Base-by-base conservation (phyloP, 2,888 invertebrate species). In the Cephus runcator region DNA sequence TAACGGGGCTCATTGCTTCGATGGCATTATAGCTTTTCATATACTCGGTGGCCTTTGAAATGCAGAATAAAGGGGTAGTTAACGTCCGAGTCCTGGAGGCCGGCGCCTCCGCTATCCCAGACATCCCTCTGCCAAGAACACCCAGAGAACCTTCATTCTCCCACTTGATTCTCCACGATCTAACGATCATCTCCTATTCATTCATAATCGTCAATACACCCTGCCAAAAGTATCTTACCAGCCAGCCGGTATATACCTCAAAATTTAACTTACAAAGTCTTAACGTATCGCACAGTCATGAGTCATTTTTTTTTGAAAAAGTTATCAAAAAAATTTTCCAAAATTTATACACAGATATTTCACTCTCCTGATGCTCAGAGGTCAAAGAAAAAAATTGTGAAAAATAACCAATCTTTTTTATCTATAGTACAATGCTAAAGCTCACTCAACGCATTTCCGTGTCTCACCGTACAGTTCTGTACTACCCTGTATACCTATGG, bases 1-100 rank as follows among this genome's bases (percentile, higher is more conserved):
- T 78, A 77, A 78, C 77, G 80, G 76, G 34, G 80, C 77, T 79
- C 84, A 83, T 79, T 85, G 81, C 83, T 78, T 83, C 81, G 80
- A 77, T 81, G 83, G 85, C 87, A 85, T 86, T 87, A 87, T 83
- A 84, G 84, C 84, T 86, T 84, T 87, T 87, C 86, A 83, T 15
- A 71, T 71, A 71, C 71, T 71, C 31, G 71, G 34, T 71, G 34
- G 71, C 71, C 71, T 71, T 71, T 71, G 71, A 71, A 71, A 71
- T 71, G 71, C 71, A 71, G 71, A 71, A 71, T 34, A 34, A 71
- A 71, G 71, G 71, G 71, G 71, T 71, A 34, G 71, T 71, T 71
- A 34, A 34, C 31, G 71, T 71, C 71, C 71, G 23, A 56, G 56
- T 56, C 56, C 56, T 23, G 23, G 2, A 34, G 23, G 56, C 23